phyloP scores from a whole-genome alignment of 1,140 invertebrate genomes.

The Pygmarrhopalites habei region DNA sequence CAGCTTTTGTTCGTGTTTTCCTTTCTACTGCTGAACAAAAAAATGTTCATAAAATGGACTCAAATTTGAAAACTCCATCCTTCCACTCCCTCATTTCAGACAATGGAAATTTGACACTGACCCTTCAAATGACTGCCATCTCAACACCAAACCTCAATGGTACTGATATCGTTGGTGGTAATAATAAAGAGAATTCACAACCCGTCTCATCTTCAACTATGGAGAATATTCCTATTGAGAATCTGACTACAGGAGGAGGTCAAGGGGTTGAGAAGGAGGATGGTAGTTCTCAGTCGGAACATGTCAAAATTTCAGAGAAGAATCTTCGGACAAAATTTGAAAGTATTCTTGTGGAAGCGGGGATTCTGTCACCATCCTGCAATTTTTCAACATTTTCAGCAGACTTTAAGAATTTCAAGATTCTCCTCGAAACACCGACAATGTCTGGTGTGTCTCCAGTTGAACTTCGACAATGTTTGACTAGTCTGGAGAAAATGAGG shows the following conservation, averaged over 20 bases:
- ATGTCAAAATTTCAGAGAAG: slow-evolving; percentile 21
- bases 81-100: slow-evolving; percentile 28
- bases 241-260: too few species aligned
- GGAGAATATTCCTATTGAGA: too few species aligned
- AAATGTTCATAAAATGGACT: not conserved
- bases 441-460: slow-evolving; percentile 27
- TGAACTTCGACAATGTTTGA: slow-evolving; percentile 30
- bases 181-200: too few species aligned
- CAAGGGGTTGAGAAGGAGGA: too few species aligned
- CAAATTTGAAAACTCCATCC: slow-evolving; percentile 1
- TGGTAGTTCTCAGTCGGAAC: too few species aligned
- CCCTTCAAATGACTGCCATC: slow-evolving; percentile 18
- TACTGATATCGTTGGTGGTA: too few species aligned
- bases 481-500: slow-evolving; percentile 27
- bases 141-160: too few species aligned
- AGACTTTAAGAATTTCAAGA: slow-evolving; percentile 35
- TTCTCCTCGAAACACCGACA: slow-evolving; percentile 26
- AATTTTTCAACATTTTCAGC: slow-evolving; percentile 25
- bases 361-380: slow-evolving; percentile 28
- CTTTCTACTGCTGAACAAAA: slow-evolving; percentile 22
- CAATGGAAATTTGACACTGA: slow-evolving; percentile 23
- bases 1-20: slow-evolving; percentile 33
- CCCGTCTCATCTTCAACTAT: too few species aligned
- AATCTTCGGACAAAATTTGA: slow-evolving; percentile 23
- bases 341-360: slow-evolving; percentile 21